Base-by-base conservation (phyloP, 2,888 invertebrate genomes). In the Helobdella robusta region DNA sequence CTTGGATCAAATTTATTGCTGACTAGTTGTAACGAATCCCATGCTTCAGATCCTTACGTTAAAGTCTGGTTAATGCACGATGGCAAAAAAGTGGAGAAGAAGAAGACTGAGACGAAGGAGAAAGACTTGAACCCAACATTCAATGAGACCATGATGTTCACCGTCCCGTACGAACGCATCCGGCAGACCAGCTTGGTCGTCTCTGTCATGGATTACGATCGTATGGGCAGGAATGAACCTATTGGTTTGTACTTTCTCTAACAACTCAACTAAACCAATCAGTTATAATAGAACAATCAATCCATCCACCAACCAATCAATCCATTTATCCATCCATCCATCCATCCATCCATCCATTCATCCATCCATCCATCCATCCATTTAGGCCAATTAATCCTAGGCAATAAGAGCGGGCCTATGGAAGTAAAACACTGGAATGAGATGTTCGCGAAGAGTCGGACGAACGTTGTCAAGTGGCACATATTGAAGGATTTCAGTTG, bases 351-450 rank as follows among this genome's bases (percentile, higher is more conserved):
- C n/a, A n/a, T n/a, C n/a, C n/a, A n/a, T n/a, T n/a, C n/a, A n/a
- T n/a, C n/a, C n/a, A n/a, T n/a, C n/a, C n/a, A n/a, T n/a, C n/a
- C n/a, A n/a, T 25, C 32, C 8, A 11, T 28, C 48, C n/a, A 48
- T 40, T 15, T 32, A 56, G 92, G 93, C 87, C 79, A 83, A 82
- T 70, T 77, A 28, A 68, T 76, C 64, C 72, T 76, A 70, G 75
- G 77, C 54, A 73, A 73, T 71, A 83, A 85, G 18, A 91, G 91
- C 64, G 94, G 93, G 0, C 91, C 93, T 23, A 87, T 90, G 66
- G 94, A 94, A 81, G 91, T 91, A 40, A 92, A 93, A 78, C 94
- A 94, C 80, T 94, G 94, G 94, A 92, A 92, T 76, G 94, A 94
- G 78, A 94, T 94, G 94, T 91, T 94, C 73, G 90, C 91, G 69